A percentile compares a stretch with the other conserved stretches of the same genome.
These are phyloP conservation scores for Galagoides demidoff DNA, from an alignment of 2,797 vertebrate genomes.

Conservation along the genomic window DNA sequence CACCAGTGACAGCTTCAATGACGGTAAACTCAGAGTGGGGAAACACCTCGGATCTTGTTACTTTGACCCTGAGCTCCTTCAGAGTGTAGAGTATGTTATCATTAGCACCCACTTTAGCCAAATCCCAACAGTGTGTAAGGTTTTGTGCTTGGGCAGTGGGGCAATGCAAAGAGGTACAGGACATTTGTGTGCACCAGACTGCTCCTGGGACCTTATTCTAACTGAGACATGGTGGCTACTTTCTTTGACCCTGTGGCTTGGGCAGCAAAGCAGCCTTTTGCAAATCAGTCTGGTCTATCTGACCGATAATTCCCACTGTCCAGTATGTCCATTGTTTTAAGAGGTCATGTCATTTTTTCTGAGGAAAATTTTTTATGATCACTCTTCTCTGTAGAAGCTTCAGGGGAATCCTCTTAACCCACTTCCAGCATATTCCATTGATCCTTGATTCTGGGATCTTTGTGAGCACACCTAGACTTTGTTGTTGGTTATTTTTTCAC, in stretches of 20 bases:
- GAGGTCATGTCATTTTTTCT: neutral
- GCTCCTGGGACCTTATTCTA: neutral
- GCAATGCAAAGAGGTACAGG: neutral
- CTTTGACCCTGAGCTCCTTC: neutral
- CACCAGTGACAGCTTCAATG: conserved; percentile 91
- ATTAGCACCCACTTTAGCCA: neutral
- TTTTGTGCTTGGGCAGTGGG: neutral
- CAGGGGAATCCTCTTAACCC: neutral
- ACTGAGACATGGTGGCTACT: neutral
- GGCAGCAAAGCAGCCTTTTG: neutral
- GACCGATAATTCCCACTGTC: neutral
- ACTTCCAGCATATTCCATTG: neutral
- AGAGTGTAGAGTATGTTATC: neutral
- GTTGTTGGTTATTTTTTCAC: neutral
- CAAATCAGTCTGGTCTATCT: neutral
- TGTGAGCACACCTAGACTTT: neutral
- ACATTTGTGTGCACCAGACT: rapidly evolving
- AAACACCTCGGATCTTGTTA: neutral
- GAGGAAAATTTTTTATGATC: neutral
- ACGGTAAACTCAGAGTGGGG: conserved; percentile 87
- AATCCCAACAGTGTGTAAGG: rapidly evolving
- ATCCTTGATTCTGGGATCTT: neutral
- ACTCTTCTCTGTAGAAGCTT: neutral
- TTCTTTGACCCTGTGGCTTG: neutral
- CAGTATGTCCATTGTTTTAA: neutral